Conservation (phyloP, 2,113 vertebrate species). For the Peromyscus californicus region DNA sequence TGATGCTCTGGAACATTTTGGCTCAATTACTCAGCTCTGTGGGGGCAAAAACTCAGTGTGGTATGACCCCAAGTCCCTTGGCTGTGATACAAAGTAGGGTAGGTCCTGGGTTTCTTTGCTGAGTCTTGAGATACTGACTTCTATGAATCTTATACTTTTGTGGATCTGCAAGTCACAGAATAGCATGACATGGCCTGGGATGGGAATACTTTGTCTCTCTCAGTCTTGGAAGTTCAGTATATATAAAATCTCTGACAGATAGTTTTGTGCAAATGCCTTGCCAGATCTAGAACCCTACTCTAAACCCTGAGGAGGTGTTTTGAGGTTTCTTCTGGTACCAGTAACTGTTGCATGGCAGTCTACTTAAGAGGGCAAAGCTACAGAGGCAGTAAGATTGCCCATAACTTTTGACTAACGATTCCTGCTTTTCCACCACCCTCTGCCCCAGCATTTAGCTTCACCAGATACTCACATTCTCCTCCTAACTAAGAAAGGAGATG, state of each 20-base stretch:
- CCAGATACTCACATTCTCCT: background rate
- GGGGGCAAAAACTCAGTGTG: background rate
- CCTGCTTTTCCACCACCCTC: background rate
- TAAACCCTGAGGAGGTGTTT: background rate
- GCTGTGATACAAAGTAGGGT: background rate
- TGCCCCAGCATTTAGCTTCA: background rate
- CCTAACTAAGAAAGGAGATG: background rate
- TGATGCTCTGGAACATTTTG: background rate
- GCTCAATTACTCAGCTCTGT: background rate
- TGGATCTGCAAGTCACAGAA: background rate
- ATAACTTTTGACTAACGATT: background rate
- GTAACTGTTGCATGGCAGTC: no score
- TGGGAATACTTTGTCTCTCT: background rate
- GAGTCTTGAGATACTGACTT: background rate
- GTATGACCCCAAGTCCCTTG: background rate
- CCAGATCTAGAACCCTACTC: background rate
- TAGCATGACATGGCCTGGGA: no score
- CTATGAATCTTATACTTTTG: no score
- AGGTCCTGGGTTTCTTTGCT: background rate
- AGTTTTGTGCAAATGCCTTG: background rate
- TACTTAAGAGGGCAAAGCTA: background rate
- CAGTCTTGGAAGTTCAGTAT: background rate
- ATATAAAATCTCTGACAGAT: background rate
- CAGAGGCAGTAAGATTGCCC: background rate
- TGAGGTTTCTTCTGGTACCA: background rate